A percentile compares a stretch with the other conserved stretches of the same genome.
phyloP scores from a whole-genome alignment of 2,797 vertebrate genomes.

The Enteromius radiatus region DNA sequence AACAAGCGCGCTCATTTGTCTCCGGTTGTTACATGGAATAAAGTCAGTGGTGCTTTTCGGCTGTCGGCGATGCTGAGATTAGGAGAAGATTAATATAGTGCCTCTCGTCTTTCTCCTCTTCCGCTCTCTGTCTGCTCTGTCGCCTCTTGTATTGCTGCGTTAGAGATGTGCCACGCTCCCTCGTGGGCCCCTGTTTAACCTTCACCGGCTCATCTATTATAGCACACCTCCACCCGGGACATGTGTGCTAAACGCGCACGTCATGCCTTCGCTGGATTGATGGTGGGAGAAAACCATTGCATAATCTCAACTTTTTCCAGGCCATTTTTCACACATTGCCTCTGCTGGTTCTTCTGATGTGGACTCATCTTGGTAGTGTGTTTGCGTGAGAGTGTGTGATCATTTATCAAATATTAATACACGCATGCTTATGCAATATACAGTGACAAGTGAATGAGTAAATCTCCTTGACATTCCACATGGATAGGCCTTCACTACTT shows the following conservation, averaged over 20 bases:
- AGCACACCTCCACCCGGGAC: conserved; percentile 69
- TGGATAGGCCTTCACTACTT: not conserved
- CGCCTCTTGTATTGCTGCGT: conserved; percentile 78
- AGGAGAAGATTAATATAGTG: conserved; percentile 87
- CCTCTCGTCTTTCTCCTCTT: conserved; percentile 78
- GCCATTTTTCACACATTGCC: conserved; percentile 76
- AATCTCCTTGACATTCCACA: conserved; percentile 7
- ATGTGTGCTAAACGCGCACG: conserved; percentile 70
- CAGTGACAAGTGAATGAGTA: conserved; percentile 8
- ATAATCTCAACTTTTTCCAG: conserved; percentile 76
- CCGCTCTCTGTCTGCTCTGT: conserved; percentile 73
- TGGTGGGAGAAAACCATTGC: conserved; percentile 75
- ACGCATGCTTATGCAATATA: not conserved
- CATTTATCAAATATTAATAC: conserved; percentile 44
- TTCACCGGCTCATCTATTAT: conserved; percentile 79
- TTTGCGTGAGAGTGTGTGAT: conserved; percentile 72
- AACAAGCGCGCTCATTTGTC: conserved; percentile 83
- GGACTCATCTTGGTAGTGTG: conserved; percentile 51
- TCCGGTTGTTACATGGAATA: conserved; percentile 88
- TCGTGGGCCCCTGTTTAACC: conserved; percentile 80
- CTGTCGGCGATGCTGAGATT: conserved; percentile 78
- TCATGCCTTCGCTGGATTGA: conserved; percentile 75
- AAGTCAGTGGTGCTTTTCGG: conserved; percentile 81
- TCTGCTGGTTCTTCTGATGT: conserved; percentile 73
- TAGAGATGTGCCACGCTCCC: conserved; percentile 79